Conservation (phyloP, 2,797 vertebrate species). For the Euphonia xanthogaster region DNA sequence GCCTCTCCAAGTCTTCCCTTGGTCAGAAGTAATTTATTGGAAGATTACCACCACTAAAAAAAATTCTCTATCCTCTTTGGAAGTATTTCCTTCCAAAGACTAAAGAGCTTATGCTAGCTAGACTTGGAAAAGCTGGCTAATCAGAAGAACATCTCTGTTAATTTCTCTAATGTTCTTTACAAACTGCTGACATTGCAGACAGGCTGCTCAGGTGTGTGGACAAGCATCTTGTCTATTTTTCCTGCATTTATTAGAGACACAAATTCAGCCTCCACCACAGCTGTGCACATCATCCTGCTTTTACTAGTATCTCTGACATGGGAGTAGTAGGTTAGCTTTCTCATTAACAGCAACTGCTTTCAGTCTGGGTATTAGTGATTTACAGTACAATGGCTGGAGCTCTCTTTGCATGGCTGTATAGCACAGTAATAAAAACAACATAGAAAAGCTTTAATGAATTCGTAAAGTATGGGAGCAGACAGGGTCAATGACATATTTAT, state of each 20-base stretch:
- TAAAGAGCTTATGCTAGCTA: conserved; percentile 61
- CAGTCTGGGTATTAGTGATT: conserved; percentile 13
- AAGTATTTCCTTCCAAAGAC: conserved; percentile 57
- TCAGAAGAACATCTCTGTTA: conserved; percentile 46
- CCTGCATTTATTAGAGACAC: not conserved
- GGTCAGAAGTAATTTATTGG: conserved; percentile 69
- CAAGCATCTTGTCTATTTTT: not conserved
- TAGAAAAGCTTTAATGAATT: conserved; percentile 30
- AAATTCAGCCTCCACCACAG: conserved; percentile 13
- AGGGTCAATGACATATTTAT: conserved; percentile 36
- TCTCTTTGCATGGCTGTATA: not conserved
- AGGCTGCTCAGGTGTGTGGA: not conserved
- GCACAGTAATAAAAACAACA: conserved; percentile 4
- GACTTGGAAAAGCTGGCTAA: conserved; percentile 61
- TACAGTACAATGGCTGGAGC: not conserved
- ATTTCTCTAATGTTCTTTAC: conserved; percentile 49
- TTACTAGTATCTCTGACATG: not conserved
- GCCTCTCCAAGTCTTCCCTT: conserved; percentile 36
- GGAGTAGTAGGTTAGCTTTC: not conserved
- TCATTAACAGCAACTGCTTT: conserved; percentile 22
- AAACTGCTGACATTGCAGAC: not conserved
- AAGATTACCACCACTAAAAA: conserved; percentile 72
- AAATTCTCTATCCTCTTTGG: conserved; percentile 59
- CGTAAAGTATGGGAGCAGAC: conserved; percentile 10
- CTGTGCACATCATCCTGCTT: not conserved